These are phyloP conservation scores for Scomber colias DNA, from an alignment of 2,113 vertebrate species.

Conservation along the genomic window DNA sequence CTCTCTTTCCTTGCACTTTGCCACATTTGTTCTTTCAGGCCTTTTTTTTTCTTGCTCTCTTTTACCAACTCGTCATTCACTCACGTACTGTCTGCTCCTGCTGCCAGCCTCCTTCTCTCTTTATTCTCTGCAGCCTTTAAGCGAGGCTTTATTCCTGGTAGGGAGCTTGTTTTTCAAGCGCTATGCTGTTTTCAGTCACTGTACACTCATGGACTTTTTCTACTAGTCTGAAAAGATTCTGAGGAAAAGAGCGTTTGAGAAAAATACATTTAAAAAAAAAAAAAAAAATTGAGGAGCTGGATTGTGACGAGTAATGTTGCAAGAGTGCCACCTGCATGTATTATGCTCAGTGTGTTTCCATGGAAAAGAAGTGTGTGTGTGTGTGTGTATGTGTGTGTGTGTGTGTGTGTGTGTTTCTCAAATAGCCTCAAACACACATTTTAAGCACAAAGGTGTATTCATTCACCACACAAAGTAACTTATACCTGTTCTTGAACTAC, in stretches of 20 bases:
- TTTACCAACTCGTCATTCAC: not conserved
- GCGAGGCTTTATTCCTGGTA: slow-evolving; percentile 20
- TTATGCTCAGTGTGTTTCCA: not conserved
- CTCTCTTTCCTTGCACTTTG: not conserved
- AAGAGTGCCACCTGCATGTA: too few relatives aligned
- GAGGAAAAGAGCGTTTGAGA: not conserved
- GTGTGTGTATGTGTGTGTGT: not conserved
- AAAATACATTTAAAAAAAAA: not conserved
- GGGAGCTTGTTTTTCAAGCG: slow-evolving; percentile 34
- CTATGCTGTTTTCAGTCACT: slow-evolving; percentile 24
- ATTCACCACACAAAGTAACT: too few relatives aligned
- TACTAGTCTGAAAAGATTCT: not conserved
- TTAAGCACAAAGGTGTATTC: too few relatives aligned
- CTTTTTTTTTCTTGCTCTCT: not conserved
- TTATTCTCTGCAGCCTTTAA: slow-evolving; percentile 32
- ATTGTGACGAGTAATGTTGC: not conserved
- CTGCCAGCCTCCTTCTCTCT: slow-evolving; percentile 12
- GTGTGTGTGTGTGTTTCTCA: not conserved
- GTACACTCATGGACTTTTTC: slow-evolving; percentile 17
- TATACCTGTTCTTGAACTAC: too few relatives aligned
- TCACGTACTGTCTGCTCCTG: not conserved
- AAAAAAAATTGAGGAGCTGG: not conserved
- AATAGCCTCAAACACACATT: too few relatives aligned
- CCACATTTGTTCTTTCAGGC: not conserved
- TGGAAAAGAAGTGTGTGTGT: not conserved